These are phyloP conservation scores for Rhadinocentrus ornatus DNA, from an alignment of 2,797 vertebrate species.

Conservation along the genomic window DNA sequence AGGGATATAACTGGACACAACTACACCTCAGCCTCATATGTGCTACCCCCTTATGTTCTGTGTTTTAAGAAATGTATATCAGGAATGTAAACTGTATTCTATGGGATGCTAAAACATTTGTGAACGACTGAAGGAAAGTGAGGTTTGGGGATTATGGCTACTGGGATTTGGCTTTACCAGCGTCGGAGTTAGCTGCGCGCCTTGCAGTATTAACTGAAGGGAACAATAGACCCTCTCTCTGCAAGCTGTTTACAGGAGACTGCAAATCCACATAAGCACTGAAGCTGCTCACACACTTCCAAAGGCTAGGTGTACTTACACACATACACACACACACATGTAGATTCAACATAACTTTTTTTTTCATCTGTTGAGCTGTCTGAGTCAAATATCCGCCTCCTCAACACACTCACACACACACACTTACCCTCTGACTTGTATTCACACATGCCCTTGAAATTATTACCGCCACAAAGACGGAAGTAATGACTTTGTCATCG, in stretches of 20 bases:
- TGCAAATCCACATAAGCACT: constrained; percentile 75
- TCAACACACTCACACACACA: constrained; percentile 21
- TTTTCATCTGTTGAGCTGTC: neutral
- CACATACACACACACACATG: neutral
- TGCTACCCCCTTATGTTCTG: neutral
- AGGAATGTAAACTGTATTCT: constrained; percentile 11
- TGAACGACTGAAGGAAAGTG: constrained; percentile 31
- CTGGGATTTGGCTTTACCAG: constrained; percentile 66
- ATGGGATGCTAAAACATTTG: constrained; percentile 1
- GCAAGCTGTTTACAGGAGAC: constrained; percentile 69
- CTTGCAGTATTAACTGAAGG: constrained; percentile 63
- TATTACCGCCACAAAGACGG: too few species aligned
- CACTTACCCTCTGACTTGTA: neutral
- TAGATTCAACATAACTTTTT: constrained; percentile 4
- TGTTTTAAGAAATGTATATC: constrained; percentile 12
- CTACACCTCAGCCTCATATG: neutral
- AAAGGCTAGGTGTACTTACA: constrained; percentile 2
- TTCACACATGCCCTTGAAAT: neutral
- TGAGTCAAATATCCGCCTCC: constrained; percentile 1
- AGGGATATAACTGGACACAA: neutral
- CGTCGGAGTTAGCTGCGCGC: constrained; percentile 44
- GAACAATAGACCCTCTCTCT: constrained; percentile 79
- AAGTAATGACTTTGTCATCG: neutral
- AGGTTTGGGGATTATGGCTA: constrained; percentile 44
- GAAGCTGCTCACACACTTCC: constrained; percentile 33